Conservation (phyloP, 2,797 vertebrate genomes). For the Petrocephalus sullivani region DNA sequence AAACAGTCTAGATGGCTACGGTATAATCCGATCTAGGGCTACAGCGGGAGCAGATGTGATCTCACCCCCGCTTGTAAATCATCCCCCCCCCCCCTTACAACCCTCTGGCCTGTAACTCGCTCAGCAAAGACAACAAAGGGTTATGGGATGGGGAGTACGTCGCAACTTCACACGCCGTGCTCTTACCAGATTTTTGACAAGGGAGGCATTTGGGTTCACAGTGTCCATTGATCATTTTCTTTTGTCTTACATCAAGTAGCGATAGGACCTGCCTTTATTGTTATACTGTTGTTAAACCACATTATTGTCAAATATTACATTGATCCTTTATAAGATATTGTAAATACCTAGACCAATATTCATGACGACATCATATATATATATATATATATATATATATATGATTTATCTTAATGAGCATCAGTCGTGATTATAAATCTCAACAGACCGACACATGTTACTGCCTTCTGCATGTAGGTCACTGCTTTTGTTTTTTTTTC, state of each 20-base stretch:
- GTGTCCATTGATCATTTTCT: neutral
- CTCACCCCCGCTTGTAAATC: constrained; percentile 19
- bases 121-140: constrained; percentile 25
- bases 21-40: constrained; percentile 53
- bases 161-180: neutral
- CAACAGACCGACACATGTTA: neutral
- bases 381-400: neutral
- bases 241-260: neutral
- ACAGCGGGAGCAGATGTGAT: constrained; percentile 8
- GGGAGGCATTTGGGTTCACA: neutral
- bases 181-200: neutral
- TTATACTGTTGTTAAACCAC: neutral
- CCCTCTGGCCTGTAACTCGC: neutral
- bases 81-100: neutral
- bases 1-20: constrained; percentile 41
- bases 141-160: neutral
- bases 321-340: neutral
- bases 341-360: neutral
- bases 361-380: neutral
- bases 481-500: neutral
- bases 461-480: neutral
- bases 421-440: neutral
- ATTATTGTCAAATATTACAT: neutral
- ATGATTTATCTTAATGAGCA: neutral
- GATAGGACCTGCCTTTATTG: neutral